phyloP scores from a whole-genome alignment of 2,888 invertebrate genomes.

The Baronia brevicornis region DNA sequence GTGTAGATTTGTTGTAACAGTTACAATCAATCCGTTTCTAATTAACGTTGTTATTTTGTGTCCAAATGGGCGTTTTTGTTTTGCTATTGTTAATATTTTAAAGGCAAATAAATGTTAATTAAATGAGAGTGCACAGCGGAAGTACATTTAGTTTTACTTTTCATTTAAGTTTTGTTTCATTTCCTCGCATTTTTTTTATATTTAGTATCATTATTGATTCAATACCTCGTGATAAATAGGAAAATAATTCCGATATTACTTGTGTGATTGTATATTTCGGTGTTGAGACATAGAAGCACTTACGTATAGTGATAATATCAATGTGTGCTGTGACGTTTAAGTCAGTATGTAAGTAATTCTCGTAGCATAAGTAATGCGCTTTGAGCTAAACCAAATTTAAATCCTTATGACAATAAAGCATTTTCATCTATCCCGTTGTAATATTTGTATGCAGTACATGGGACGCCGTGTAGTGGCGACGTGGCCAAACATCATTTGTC shows the following conservation, averaged over 20 bases:
- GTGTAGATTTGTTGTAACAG: too few relatives aligned
- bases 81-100: background rate
- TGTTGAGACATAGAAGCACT: constrained; percentile 17
- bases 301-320: constrained; percentile 39
- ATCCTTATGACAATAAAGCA: constrained; percentile 53
- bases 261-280: constrained; percentile 1
- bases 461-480: constrained; percentile 5
- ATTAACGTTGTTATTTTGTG: too few relatives aligned
- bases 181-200: constrained; percentile 20
- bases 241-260: constrained; percentile 25
- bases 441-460: constrained; percentile 6
- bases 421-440: constrained; percentile 24
- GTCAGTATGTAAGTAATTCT: constrained; percentile 62
- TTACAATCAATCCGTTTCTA: too few relatives aligned
- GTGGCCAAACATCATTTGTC: background rate
- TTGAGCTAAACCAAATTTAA: constrained; percentile 49
- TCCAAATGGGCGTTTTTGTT: background rate
- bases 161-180: constrained; percentile 20
- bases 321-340: constrained; percentile 71
- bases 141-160: constrained; percentile 44
- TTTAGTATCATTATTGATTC: constrained; percentile 30
- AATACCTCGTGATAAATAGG: constrained; percentile 42
- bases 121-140: constrained; percentile 30
- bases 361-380: constrained; percentile 52
- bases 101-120: background rate